A percentile compares a stretch with the other conserved stretches of the same genome.
Conservation (phyloP, 2,888 invertebrate genomes). For the Sericinus montela region DNA sequence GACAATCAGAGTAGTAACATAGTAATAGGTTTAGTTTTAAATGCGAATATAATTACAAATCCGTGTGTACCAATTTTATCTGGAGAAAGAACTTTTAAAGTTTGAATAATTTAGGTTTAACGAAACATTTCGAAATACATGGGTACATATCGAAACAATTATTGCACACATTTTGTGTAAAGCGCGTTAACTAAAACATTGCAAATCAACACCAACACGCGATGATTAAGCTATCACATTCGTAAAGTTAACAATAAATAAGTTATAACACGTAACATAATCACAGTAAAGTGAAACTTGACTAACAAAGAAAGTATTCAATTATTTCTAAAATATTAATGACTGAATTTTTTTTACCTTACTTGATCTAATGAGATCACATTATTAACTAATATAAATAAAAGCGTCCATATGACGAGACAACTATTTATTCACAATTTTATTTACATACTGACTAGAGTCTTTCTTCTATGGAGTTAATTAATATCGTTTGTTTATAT, state of each 20-base stretch:
- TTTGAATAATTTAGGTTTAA: conserved; percentile 30
- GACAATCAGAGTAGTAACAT: conserved; percentile 77
- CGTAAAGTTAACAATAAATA: conserved; percentile 72
- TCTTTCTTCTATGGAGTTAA: conserved; percentile 66
- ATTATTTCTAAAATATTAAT: conserved; percentile 73
- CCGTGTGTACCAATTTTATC: conserved; percentile 52
- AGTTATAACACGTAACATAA: conserved; percentile 72
- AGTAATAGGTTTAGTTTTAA: conserved; percentile 70
- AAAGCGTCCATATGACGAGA: conserved; percentile 66
- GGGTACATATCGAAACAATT: conserved; percentile 44
- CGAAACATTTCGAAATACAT: conserved; percentile 36
- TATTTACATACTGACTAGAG: conserved; percentile 77
- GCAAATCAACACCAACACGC: conserved; percentile 67
- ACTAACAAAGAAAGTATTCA: conserved; percentile 74
- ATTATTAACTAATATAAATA: conserved; percentile 71
- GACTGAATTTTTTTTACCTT: conserved; percentile 73
- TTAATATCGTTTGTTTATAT: conserved; percentile 48
- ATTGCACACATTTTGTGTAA: conserved; percentile 48
- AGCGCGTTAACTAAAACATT: conserved; percentile 51
- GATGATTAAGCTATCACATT: conserved; percentile 72
- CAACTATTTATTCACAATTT: conserved; percentile 75
- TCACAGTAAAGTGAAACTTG: conserved; percentile 77
- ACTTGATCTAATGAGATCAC: conserved; percentile 76
- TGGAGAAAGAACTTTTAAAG: conserved; percentile 35
- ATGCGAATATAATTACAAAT: conserved; percentile 66